Percentiles rank a stretch among this genome's conserved stretches.
These are phyloP conservation scores for Oceanodroma leucorhoa DNA, from an alignment of 2,797 vertebrate species.

Conservation along the genomic window DNA sequence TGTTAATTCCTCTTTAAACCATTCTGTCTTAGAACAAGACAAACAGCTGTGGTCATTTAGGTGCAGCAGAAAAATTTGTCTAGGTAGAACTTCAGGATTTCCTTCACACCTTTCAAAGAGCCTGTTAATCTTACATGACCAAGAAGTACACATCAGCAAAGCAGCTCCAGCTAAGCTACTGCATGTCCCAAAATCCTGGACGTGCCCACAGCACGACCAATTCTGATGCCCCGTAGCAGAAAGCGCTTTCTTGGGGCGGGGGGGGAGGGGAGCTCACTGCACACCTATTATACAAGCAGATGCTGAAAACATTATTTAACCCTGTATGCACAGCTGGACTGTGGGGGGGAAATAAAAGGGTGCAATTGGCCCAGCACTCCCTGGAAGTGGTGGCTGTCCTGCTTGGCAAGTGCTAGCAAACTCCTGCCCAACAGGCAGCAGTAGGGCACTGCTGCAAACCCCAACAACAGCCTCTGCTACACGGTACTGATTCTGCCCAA, in stretches of 20 bases:
- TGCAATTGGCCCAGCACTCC: background rate
- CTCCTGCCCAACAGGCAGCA: background rate
- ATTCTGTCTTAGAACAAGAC: background rate
- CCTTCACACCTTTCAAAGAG: background rate
- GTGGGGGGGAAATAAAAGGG: background rate
- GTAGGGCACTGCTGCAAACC: background rate
- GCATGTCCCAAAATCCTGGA: background rate
- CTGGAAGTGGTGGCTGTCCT: background rate
- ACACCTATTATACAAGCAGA: background rate
- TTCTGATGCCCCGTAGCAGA: background rate
- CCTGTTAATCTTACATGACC: background rate
- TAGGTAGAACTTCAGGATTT: background rate
- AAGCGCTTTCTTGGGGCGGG: background rate
- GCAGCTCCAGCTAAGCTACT: background rate
- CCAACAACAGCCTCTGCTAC: background rate
- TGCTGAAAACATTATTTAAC: background rate
- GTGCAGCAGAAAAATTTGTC: background rate
- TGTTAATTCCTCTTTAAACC: background rate
- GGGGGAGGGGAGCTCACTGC: background rate
- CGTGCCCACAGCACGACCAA: accelerated
- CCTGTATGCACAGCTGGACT: no score
- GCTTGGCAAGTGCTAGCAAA: background rate
- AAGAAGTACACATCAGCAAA: accelerated
- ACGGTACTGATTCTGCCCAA: background rate
- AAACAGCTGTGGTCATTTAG: background rate